These are phyloP conservation scores for Clostera curtula DNA, from an alignment of 2,888 invertebrate species.

Conservation along the genomic window DNA sequence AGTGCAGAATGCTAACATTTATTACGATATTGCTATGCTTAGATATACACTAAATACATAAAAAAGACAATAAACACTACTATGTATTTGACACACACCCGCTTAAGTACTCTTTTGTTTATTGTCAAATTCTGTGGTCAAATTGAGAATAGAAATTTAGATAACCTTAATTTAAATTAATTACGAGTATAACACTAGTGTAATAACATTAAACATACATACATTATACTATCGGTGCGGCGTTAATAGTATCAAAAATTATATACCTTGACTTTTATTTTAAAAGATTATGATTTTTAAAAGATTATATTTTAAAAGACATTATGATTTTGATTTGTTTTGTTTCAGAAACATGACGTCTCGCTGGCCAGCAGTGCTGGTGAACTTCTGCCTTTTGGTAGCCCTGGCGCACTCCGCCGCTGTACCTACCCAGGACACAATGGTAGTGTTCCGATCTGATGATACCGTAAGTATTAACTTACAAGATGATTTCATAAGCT, in stretches of 20 bases:
- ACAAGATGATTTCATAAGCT: slow-evolving; percentile 3
- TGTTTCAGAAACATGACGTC: slow-evolving; percentile 23
- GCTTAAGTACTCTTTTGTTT: too few relatives aligned
- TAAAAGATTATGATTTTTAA: neutral
- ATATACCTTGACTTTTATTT: neutral
- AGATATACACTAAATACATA: too few relatives aligned
- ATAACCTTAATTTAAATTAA: too few relatives aligned
- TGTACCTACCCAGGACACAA: slow-evolving; percentile 46
- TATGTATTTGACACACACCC: too few relatives aligned
- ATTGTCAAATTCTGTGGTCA: too few relatives aligned
- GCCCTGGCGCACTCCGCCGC: slow-evolving; percentile 30
- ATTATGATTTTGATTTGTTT: too few relatives aligned
- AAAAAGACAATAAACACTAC: too few relatives aligned
- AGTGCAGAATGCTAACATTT: too few relatives aligned
- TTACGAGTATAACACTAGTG: too few relatives aligned
- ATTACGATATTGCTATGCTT: too few relatives aligned
- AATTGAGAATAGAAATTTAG: too few relatives aligned
- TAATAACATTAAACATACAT: too few relatives aligned
- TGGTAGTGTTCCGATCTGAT: slow-evolving; percentile 47
- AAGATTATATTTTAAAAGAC: neutral
- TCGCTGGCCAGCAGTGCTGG: slow-evolving; percentile 28
- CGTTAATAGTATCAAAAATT: neutral
- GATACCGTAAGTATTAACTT: slow-evolving; percentile 27
- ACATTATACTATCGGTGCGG: neutral
- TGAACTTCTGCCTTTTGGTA: slow-evolving; percentile 29